Conservation (phyloP, 2,797 vertebrate genomes). For the Hemibagrus guttatus region DNA sequence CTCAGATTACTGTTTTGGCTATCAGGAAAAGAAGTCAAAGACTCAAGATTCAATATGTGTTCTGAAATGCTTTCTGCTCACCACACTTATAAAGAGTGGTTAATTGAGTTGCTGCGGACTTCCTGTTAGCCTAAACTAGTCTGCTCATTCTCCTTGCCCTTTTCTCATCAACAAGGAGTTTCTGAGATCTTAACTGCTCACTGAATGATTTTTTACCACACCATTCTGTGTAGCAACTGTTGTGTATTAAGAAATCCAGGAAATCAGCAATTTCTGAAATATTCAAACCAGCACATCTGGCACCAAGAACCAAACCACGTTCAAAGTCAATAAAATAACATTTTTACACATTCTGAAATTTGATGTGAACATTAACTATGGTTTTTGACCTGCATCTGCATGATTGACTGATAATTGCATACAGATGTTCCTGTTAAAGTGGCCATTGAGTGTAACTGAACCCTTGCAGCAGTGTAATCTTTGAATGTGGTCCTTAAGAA, state of each 20-base stretch:
- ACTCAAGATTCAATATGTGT: not conserved
- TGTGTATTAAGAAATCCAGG: not conserved
- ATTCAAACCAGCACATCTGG: too few species aligned
- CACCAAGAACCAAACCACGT: too few species aligned
- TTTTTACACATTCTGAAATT: too few species aligned
- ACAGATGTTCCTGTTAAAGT: not conserved
- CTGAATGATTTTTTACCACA: not conserved
- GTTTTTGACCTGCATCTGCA: not conserved
- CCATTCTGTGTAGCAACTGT: not conserved
- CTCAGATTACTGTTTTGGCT: not conserved
- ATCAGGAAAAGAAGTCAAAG: not conserved
- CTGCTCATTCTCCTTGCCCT: not conserved
- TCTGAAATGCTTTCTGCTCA: not conserved
- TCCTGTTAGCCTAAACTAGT: not conserved
- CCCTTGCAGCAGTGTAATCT: not conserved
- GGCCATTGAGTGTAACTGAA: not conserved
- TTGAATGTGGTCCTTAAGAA: not conserved
- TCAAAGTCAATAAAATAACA: too few species aligned
- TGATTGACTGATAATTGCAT: not conserved
- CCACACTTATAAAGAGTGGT: not conserved
- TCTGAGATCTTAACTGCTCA: not conserved
- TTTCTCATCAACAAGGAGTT: not conserved
- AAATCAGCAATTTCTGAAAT: too few species aligned
- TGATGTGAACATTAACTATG: not conserved
- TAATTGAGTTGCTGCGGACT: not conserved